Base-by-base conservation (phyloP, 92 coral and sea anemone genomes). In the Siderastrea radians region DNA sequence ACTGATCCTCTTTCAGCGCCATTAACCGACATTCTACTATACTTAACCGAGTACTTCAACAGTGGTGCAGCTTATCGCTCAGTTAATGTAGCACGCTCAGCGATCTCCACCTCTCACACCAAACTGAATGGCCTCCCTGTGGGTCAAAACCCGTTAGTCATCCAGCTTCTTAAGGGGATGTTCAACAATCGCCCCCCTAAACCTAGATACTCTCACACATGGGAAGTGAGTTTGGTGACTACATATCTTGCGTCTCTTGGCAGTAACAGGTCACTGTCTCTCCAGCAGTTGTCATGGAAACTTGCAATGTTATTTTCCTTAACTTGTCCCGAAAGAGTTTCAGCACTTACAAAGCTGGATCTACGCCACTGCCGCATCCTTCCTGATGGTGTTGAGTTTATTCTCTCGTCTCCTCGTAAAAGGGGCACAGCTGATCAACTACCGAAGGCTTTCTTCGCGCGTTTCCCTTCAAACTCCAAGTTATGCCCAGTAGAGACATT, bases 1-100 rank as follows among this genome's bases (percentile, higher is more conserved):
- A 46, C 43, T 73, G 68, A 90, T 90, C 93, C 93, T 19, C 19
- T 90, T 90, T 84, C 82, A 14, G 89, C 93, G 50, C 19, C 89
- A 9, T 69, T 74, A 74, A 6, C 48, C 9, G 86, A 79, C 49
- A 80, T 87, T 3, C 64, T 78, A 5, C 26, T 49, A 11, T 72
- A 26, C 65, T 49, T 87, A n/a, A 54, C 91, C 0, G 81, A 63
- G 68, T 62, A 44, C 46, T 87, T 72, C 77, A 67, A 87, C 13
- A 60, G 44, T 12, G 85, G 90, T 10, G 62, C 52, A 55, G 90
- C 57, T 44, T 79, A 86, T 51, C 43, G 86, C 65, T 69, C 82
- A 16, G 49, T 87, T 48, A 87, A 79, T 50, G 86, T 80, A 15
- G 61, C 48, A 3, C 64, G 85, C 7, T 68, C 60, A 53, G 90